Evolutionary conservation across 2,797 vertebrate genomes (phyloP), one percentile per base, ranked within the genome.

Genomic region (Lithobates sylvaticus): DNA sequence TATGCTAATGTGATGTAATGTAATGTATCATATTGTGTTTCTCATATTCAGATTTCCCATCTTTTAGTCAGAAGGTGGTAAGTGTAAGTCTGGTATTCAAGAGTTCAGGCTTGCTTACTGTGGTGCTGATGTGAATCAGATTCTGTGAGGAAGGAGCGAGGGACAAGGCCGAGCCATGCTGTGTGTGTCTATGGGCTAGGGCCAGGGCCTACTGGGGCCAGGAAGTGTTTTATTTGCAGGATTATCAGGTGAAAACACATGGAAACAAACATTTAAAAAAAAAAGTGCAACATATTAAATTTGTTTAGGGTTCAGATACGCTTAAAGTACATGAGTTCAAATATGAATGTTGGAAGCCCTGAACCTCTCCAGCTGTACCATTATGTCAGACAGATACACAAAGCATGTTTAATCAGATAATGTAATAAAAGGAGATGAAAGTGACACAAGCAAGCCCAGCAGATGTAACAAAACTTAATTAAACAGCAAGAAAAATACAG

Each of bases 401-500:
- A 18, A 27, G 27, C 65, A 67, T 15, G 61, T 78, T 79, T 29
- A 29, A 32, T 68, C 77, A 79, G 61, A 68, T 78, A 15, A 12
- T 32, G 27, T 67, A 67, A 67, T 81, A 54, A 18, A 18, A 71
- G 78, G 69, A 36, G n/a, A 58, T 50, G 32, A 32, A 54, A 34
- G 18, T 80, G 64, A 69, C 67, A 34, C 67, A 69, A 70, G 34
- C 71, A 73, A 7, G 68, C 50, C 34, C 26, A n/a, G n/a, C 47
- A 58, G 32, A 71, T 81, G 69, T 29, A 64, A 50, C 18, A n/a
- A 74, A 32, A n/a, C 15, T 9, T 39, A 69, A 47, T 39, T 32
- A 83, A 65, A 83, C 26, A 15, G 10, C 47, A 21, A 36, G 8
- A 10, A 29, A 65, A 86, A 77, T 68, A 83, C 80, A 83, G 74